Evolutionary conservation across 2,113 vertebrate genomes (phyloP), one percentile per base, ranked within the genome.

Genomic region (Australoheros scitulus): DNA sequence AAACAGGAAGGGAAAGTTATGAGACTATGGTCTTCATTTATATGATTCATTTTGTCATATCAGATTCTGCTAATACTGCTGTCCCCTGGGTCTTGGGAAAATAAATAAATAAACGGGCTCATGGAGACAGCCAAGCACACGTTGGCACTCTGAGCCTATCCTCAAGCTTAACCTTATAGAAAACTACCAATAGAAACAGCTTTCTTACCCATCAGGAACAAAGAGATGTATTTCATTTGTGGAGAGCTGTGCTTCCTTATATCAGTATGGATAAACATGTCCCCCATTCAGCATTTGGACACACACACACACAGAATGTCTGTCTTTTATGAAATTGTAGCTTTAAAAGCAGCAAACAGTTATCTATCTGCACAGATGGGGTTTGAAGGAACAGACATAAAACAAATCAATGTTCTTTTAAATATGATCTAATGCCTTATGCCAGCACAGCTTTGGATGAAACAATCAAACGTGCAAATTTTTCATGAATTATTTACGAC

Each of bases 11-110:
- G 81, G 76, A 29, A 83, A 82, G 85, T 82, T 90, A 89, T 90
- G 77, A 89, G 90, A 85, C 86, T 87, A 81, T 87, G 61, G 85
- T 93, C 87, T 94, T 94, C 91, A 95, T 94, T 92, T 91, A 94
- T 90, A 83, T 89, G 91, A 95, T 92, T 94, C 85, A 92, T 93
- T 94, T 93, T 89, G 91, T 95, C 89, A 87, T 83, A 88, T 93
- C 88, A 91, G 83, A 93, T 93, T 89, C 83, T 77, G 82, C 89
- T 95, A 94, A 95, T 92, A 80, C 86, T 82, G 81, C 84, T 89
- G 89, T 87, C 89, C 91, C 76, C 64, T 6, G 77, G 65, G 92
- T 89, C 70, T 56, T 47, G n/a, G 41, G 52, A 20, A 34, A 7
- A 79, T 29, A 82, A 8, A 8, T 36, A 64, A 47, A 0, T 17